phyloP scores from a whole-genome alignment of 2,113 vertebrate species.

The Perca flavescens region DNA sequence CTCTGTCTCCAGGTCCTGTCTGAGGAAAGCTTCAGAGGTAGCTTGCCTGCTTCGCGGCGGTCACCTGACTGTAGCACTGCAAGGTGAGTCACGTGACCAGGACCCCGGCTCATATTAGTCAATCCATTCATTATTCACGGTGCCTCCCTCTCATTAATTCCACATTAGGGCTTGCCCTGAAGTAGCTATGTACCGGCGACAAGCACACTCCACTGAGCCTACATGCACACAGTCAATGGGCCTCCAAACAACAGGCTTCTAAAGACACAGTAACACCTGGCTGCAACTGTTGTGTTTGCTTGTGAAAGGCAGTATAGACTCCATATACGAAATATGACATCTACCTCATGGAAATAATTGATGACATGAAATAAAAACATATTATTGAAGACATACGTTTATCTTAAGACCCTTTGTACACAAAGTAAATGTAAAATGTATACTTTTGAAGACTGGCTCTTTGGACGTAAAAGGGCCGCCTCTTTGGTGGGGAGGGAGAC shows the following conservation, averaged over 20 bases:
- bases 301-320: neutral
- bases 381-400: neutral
- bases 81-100: conserved; percentile 86
- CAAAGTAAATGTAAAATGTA: too few species aligned
- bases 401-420: neutral
- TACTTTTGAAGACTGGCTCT: neutral
- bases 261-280: conserved; percentile 14
- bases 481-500: neutral
- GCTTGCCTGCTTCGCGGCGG: conserved; percentile 86
- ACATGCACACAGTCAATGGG: conserved; percentile 43
- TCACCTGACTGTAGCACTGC: conserved; percentile 90
- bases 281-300: neutral
- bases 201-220: conserved; percentile 41
- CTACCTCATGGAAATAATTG: neutral
- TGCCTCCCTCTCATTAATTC: conserved; percentile 63
- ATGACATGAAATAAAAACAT: neutral
- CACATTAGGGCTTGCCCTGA: conserved; percentile 53
- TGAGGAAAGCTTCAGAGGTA: conserved; percentile 92
- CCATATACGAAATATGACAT: neutral
- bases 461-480: neutral
- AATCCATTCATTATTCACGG: conserved; percentile 71
- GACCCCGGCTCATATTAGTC: conserved; percentile 53
- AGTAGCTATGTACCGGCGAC: conserved; percentile 34
- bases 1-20: conserved; percentile 84
- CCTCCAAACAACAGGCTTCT: conserved; percentile 7